Evolutionary conservation across 2,888 invertebrate genomes (phyloP).

Genomic region (Amaurobius ferox): DNA sequence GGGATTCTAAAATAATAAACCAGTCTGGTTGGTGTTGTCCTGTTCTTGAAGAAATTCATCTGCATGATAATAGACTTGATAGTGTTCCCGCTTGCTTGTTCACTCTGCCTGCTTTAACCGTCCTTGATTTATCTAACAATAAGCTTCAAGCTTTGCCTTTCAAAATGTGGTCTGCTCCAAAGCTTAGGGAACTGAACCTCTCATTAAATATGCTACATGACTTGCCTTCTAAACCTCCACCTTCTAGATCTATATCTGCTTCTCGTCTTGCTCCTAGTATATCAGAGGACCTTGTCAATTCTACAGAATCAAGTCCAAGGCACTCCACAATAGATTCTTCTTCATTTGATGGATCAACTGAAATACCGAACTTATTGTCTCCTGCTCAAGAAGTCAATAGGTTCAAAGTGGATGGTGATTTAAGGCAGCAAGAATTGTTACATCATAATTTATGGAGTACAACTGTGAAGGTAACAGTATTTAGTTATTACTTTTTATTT

Average conservation of each 20-base stretch:
- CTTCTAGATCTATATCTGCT: slow-evolving; percentile 73
- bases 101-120: slow-evolving; percentile 85
- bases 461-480: slow-evolving; percentile 56
- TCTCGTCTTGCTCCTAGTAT: slow-evolving; percentile 74
- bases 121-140: slow-evolving; percentile 95
- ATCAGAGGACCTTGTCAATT: slow-evolving; percentile 64
- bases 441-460: slow-evolving; percentile 72
- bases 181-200: slow-evolving; percentile 90
- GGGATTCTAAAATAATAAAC: neutral
- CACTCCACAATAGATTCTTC: slow-evolving; percentile 66
- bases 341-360: slow-evolving; percentile 44
- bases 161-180: slow-evolving; percentile 90
- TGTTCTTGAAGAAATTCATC: slow-evolving; percentile 90
- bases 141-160: slow-evolving; percentile 89
- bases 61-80: slow-evolving; percentile 94
- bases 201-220: slow-evolving; percentile 91
- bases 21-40: slow-evolving; percentile 79
- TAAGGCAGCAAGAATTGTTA: slow-evolving; percentile 59
- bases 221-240: slow-evolving; percentile 79
- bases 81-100: slow-evolving; percentile 89
- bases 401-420: slow-evolving; percentile 45
- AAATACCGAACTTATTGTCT: slow-evolving; percentile 36
- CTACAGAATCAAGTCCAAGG: slow-evolving; percentile 73
- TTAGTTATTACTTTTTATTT: neutral
- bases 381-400: slow-evolving; percentile 43